Evolutionary conservation across 2,888 invertebrate genomes (phyloP), one percentile per base, ranked within the genome.

Genomic region (Megastigmus dorsalis): DNA sequence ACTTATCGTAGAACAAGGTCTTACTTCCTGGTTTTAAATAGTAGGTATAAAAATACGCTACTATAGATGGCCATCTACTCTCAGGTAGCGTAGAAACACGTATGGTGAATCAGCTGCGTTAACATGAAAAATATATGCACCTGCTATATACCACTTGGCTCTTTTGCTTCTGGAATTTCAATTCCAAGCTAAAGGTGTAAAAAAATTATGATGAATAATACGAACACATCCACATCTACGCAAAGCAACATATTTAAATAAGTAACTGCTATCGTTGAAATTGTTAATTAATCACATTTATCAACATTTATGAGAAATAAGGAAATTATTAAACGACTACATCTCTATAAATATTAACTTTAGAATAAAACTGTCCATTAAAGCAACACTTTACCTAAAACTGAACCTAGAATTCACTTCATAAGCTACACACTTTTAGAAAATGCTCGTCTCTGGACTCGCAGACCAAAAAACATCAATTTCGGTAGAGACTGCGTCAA

Each of bases 21-120:
- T 30, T 62, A 62, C 28, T 13, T 60, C 30, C 18, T 30, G 18
- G 13, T 63, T 50, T 50, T 36, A 28, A 48, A 23, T 3, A 38
- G 38, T 10, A 38, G 36, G 13, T 15, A 50, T 18, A 63, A 50
- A 63, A 18, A 63, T 52, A 52, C 33, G 9, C 26, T 50, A 36
- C 18, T 50, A 15, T 20, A 36, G 23, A 15, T 15, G 38, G 57
- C 18, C 36, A 23, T 26, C 50, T 23, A 33, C 48, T 48, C 26
- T 50, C 50, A 38, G 45, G 10, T 50, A 23, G 9, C 33, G 36
- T 15, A 26, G 5, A 45, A 50, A 63, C 15, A 10, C 38, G 23
- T 38, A 10, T 10, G 23, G 33, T 33, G 3, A 13, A 7, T 20
- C 57, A 38, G 20, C 28, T 26, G 15, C 52, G 50, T 50, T 30